Evolutionary conservation across 1,140 invertebrate genomes (phyloP).

Genomic region (Cotesia chilonis): DNA sequence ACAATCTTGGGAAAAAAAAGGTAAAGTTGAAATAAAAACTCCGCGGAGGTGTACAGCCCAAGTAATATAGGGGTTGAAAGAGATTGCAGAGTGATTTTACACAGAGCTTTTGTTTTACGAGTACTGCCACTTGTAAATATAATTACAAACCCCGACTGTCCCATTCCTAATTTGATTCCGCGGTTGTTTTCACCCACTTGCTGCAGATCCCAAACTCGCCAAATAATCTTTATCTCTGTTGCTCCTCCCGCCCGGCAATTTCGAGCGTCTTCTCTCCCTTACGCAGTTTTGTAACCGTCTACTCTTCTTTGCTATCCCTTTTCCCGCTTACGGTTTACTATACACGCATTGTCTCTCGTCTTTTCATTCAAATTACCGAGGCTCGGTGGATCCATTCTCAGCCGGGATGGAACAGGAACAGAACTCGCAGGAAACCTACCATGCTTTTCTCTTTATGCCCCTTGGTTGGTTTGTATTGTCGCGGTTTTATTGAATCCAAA

Average conservation of each 20-base stretch:
- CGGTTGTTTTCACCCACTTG: constrained; percentile 62
- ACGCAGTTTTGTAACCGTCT: not conserved
- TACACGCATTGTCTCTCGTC: constrained; percentile 62
- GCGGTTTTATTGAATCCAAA: constrained; percentile 65
- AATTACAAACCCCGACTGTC: constrained; percentile 55
- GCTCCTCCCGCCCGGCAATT: constrained; percentile 20
- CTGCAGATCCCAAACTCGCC: constrained; percentile 29
- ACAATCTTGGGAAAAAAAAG: constrained; percentile 53
- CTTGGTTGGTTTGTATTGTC: constrained; percentile 55
- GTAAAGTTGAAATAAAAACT: constrained; percentile 13
- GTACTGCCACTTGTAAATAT: constrained; percentile 66
- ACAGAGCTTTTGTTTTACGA: constrained; percentile 58
- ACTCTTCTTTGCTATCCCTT: constrained; percentile 31
- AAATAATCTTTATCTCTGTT: not conserved
- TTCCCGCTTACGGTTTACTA: constrained; percentile 37
- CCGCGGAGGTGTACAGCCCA: not conserved
- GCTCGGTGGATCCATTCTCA: constrained; percentile 39
- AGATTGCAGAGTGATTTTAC: constrained; percentile 16
- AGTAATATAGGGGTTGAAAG: constrained; percentile 17
- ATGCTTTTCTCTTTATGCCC: constrained; percentile 46
- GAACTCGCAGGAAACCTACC: constrained; percentile 10
- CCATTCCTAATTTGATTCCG: constrained; percentile 64
- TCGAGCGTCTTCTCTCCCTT: constrained; percentile 22
- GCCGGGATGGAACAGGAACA: not conserved
- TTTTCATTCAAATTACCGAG: constrained; percentile 66